Base-by-base conservation (phyloP, 2,888 invertebrate genomes). In the Onchidella celtica region DNA sequence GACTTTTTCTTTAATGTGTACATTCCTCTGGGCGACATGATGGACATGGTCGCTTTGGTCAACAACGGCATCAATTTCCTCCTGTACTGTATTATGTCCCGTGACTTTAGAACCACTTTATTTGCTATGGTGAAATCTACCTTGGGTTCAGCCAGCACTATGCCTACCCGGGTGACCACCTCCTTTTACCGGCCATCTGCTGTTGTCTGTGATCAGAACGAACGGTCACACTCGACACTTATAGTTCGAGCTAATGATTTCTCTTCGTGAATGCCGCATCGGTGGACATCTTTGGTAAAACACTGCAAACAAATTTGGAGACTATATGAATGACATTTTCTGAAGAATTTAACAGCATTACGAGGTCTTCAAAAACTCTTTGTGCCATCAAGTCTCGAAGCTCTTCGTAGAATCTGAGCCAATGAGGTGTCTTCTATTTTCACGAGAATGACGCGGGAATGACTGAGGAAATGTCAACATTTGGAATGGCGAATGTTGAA, bases 1-100 rank as follows among this genome's bases (percentile, higher is more conserved):
- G 95, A 95, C 91, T 97, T 98, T 93, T 93, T 93, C 85, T 87
- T 89, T n/a, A 88, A 90, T 57, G 91, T 94, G 38, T 98, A 98
- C 93, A 88, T 91, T 38, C 93, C 92, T 11, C 88, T 94, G 14
- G 94, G 94, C 2, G 97, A 98, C 91, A 92, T 97, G 76, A 97
- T 98, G 96, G 98, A 98, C 93, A 96, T 97, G 84, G 93, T 98
- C 88, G 97, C 98, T 0, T 95, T 98, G 72, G 94, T 97, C 88
- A 98, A 98, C 93, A 97, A 97, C 3, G 97, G 97, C 1, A 96
- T 98, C 80, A 98, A 98, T 93, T 98, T 98, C 91, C 96, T 98
- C 82, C 94, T 98, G 47, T 98, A 98, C 92, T 98, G 98, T 90
- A 95, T 97, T 77, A 98, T 98, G 98, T 97, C 97, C 84, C 95